Percentiles rank a stretch among this genome's conserved stretches.
phyloP scores from a whole-genome alignment of 2,888 invertebrate genomes.

The Dioctria rufipes region DNA sequence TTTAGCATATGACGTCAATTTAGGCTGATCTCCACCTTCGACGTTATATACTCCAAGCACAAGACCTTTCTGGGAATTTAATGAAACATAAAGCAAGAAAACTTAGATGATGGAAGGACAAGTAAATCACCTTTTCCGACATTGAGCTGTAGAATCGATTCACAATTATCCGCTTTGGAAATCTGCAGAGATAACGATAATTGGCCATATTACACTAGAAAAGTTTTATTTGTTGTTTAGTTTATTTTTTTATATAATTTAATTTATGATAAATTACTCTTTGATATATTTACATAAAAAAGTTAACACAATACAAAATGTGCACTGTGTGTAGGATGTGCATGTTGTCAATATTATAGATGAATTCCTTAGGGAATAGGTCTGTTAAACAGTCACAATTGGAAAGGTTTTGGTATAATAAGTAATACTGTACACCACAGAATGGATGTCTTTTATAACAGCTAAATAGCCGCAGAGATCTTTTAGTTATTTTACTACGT shows the following conservation, averaged over 20 bases:
- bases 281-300: constrained; percentile 11
- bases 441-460: too few relatives aligned
- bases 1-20: constrained; percentile 57
- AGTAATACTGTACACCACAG: too few relatives aligned
- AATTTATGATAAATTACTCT: constrained; percentile 2
- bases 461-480: too few relatives aligned
- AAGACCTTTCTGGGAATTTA: constrained; percentile 55
- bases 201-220: constrained; percentile 48
- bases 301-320: too few relatives aligned
- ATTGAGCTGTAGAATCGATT: constrained; percentile 59
- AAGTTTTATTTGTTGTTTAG: not conserved
- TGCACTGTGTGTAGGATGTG: too few relatives aligned
- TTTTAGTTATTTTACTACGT: too few relatives aligned
- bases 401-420: too few relatives aligned
- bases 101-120: not conserved
- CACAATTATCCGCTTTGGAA: constrained; percentile 41
- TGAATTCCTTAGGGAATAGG: too few relatives aligned
- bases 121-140: constrained; percentile 56
- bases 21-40: constrained; percentile 48
- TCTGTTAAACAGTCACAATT: too few relatives aligned
- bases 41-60: constrained; percentile 58
- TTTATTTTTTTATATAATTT: too few relatives aligned
- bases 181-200: constrained; percentile 52
- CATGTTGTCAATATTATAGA: too few relatives aligned
- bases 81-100: not conserved